A percentile compares a stretch with the other conserved stretches of the same genome.
phyloP scores from a whole-genome alignment of 2,113 vertebrate species.

The Mesoclemmys tuberculata region DNA sequence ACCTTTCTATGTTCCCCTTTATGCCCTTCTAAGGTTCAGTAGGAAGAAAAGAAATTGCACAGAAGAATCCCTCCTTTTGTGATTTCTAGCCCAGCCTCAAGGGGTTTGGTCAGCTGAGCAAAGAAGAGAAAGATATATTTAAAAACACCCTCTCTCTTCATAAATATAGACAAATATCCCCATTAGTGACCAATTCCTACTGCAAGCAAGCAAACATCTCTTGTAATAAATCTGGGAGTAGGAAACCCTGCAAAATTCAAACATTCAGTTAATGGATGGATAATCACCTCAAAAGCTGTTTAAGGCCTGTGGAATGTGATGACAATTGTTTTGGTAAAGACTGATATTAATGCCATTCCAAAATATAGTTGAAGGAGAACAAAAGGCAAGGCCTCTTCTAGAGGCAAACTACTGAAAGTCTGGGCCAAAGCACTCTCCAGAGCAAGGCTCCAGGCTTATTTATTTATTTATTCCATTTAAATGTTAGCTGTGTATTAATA shows the following conservation, averaged over 20 bases:
- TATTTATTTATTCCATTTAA: not conserved
- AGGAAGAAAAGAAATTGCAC: not conserved
- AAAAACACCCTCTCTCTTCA: not conserved
- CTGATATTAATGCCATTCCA: not conserved
- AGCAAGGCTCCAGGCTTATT: not conserved
- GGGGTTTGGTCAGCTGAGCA: not conserved
- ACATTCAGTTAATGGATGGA: not conserved
- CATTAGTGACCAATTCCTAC: not conserved
- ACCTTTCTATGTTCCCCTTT: not conserved
- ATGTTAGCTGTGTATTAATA: not conserved
- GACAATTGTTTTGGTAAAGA: not conserved
- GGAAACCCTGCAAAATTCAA: not conserved
- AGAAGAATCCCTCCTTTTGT: not conserved
- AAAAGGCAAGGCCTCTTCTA: not conserved
- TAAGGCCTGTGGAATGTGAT: not conserved
- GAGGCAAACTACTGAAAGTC: not conserved
- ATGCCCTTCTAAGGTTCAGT: not conserved
- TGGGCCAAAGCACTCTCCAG: not conserved
- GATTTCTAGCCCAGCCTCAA: not conserved
- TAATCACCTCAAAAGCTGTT: not conserved
- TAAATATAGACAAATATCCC: not conserved
- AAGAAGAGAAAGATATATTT: not conserved
- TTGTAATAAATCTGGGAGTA: not conserved
- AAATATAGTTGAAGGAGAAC: not conserved
- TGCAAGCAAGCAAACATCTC: not conserved